Percentiles rank a stretch among this genome's conserved stretches.
Conservation (phyloP, 2,797 vertebrate genomes). For the Parauchenoglanis ngamensis region DNA sequence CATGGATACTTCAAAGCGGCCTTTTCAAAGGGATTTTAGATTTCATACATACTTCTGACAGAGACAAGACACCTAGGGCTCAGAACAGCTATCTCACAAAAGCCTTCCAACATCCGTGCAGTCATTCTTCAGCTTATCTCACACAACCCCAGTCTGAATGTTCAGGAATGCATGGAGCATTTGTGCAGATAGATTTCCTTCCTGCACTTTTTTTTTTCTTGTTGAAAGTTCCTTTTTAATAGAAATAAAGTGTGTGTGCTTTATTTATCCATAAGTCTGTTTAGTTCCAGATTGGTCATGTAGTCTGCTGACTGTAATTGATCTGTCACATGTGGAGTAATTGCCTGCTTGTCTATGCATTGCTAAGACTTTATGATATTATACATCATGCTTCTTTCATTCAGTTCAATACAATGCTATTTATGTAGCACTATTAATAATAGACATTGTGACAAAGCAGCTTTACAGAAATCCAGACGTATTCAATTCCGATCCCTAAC, state of each 20-base stretch:
- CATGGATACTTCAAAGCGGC: conserved; percentile 33
- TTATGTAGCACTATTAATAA: neutral
- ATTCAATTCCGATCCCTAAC: neutral
- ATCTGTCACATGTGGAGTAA: neutral
- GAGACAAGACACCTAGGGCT: conserved; percentile 22
- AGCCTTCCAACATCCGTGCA: conserved; percentile 20
- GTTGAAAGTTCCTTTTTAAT: neutral
- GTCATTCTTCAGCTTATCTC: conserved; percentile 19
- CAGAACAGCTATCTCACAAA: conserved; percentile 21
- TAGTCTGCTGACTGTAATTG: neutral
- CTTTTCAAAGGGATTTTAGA: conserved; percentile 40
- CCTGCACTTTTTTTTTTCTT: neutral
- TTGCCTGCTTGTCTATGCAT: neutral
- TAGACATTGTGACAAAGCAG: neutral
- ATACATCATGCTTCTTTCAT: neutral
- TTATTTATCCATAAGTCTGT: neutral
- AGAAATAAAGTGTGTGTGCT: neutral
- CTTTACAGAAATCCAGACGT: neutral
- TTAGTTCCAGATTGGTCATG: neutral
- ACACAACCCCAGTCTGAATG: neutral
- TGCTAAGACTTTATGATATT: neutral
- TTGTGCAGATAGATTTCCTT: neutral
- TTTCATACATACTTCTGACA: conserved; percentile 27
- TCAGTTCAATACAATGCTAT: neutral
- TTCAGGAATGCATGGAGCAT: neutral